phyloP scores from a whole-genome alignment of 1,140 invertebrate genomes.

The Drosophila ercepeae region DNA sequence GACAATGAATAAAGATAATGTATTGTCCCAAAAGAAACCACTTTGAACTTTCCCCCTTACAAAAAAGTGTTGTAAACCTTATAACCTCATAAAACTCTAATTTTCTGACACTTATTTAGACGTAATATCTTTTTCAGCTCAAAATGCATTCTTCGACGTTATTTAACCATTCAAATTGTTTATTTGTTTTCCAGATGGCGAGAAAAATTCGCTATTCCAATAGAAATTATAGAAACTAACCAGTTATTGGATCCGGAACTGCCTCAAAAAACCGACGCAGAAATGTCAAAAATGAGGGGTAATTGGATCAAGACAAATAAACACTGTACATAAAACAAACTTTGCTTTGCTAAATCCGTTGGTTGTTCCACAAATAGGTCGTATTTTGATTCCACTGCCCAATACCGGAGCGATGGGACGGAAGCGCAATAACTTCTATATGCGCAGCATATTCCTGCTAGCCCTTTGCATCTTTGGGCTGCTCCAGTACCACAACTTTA shows the following conservation, averaged over 20 bases:
- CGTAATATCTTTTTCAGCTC: no score
- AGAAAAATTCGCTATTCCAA: constrained; percentile 35
- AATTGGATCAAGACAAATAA: constrained; percentile 5
- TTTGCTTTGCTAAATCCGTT: constrained; percentile 12
- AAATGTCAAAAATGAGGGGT: constrained; percentile 76
- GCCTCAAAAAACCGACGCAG: neutral
- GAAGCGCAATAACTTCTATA: constrained; percentile 83
- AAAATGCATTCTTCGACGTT: neutral
- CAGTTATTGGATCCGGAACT: constrained; percentile 20
- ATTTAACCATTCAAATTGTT: neutral
- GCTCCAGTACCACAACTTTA: constrained; percentile 89
- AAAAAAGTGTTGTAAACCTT: no score
- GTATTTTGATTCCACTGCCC: constrained; percentile 78
- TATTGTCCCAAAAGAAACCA: no score
- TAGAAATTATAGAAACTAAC: constrained; percentile 26
- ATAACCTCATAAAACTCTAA: no score
- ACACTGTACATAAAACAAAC: neutral
- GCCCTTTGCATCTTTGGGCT: constrained; percentile 89
- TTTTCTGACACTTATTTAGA: no score
- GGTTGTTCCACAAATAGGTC: constrained; percentile 39
- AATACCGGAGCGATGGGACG: constrained; percentile 81
- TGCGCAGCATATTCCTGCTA: constrained; percentile 87
- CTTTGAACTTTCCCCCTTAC: no score
- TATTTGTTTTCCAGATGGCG: constrained; percentile 47
- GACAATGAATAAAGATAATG: no score